Base-by-base conservation (phyloP, 30 jellyfish, hydroid and myxozoan species). In the Cassiopea andromeda region DNA sequence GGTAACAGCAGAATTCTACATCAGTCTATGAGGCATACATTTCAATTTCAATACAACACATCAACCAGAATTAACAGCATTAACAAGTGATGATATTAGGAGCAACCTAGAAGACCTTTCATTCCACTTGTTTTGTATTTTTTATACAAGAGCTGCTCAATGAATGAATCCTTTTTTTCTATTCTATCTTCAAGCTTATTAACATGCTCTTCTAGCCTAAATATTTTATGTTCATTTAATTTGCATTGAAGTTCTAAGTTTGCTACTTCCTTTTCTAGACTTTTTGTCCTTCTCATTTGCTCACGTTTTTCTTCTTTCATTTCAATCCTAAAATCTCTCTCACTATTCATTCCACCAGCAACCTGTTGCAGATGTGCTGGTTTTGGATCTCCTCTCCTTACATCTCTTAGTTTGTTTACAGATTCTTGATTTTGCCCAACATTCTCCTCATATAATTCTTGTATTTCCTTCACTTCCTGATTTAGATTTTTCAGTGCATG, bases 251-350 rank as follows among this genome's bases (percentile, higher is more conserved):
- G 54, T 54, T 70, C 79, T 43, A 70, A 43, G 3, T 70, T 43
- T 19, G 1, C 79, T 2, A 70, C 79, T 19, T 70, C 79, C n/a
- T 54, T 70, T 70, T 70, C 79, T n/a, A 70, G 14, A 43, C n/a
- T 54, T n/a, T 2, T n/a, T 2, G 18, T 70, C 50, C 6, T 19
- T 19, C 19, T 4, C 79, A 70, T 4, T 15, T 10, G 18, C 49
- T 70, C 79, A 70, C 19, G 14, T 2, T 19, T 70, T 70, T 70
- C 16, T 54, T 70, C 79, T 54, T 12, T 70, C 79, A 12, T 54
- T 7, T 7, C 38, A 1, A 70, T 43, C 16, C n/a, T 70, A 2
- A 15, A 43, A 70, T n/a, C 79, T 19, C 50, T 15, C 50, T 70
- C 4, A 16, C 54, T 1, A 54, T 15, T 70, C 79, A 4, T 19